phyloP scores from a whole-genome alignment of 2,888 invertebrate genomes.

The Ochlodes sylvanus region DNA sequence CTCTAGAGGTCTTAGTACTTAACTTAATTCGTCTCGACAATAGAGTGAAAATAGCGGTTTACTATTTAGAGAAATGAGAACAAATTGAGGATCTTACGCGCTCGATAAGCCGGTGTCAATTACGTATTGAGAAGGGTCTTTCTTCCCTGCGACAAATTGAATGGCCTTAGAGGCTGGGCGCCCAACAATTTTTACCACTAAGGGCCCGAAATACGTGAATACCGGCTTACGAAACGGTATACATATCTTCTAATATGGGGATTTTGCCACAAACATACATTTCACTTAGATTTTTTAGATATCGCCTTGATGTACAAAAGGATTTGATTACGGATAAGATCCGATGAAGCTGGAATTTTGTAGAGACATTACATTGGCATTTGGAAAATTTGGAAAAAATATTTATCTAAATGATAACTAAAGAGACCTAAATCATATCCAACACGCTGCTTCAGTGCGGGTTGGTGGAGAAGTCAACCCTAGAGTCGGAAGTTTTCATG shows the following conservation, averaged over 20 bases:
- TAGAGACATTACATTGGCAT: not conserved
- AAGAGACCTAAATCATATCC: no score
- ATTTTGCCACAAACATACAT: slow-evolving; percentile 24
- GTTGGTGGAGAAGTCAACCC: no score
- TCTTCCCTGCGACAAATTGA: slow-evolving; percentile 73
- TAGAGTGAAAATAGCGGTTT: slow-evolving; percentile 44
- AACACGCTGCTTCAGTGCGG: no score
- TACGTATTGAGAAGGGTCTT: slow-evolving; percentile 79
- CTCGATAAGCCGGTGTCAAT: slow-evolving; percentile 81
- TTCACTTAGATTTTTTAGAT: slow-evolving; percentile 25
- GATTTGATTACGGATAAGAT: not conserved
- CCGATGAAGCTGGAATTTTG: slow-evolving; percentile 3
- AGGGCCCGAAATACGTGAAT: slow-evolving; percentile 54
- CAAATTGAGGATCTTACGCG: slow-evolving; percentile 76
- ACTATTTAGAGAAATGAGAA: slow-evolving; percentile 58
- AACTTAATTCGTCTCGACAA: slow-evolving; percentile 40
- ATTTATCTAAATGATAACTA: no score
- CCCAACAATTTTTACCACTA: slow-evolving; percentile 76
- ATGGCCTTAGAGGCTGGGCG: slow-evolving; percentile 66
- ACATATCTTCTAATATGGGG: slow-evolving; percentile 53
- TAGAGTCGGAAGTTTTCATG: no score
- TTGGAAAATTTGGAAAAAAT: no score
- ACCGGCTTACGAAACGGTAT: slow-evolving; percentile 58
- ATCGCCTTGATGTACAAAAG: slow-evolving; percentile 1
- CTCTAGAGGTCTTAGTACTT: slow-evolving; percentile 6